phyloP scores from a whole-genome alignment of 2,888 invertebrate genomes.

The Ennomos erosarius region DNA sequence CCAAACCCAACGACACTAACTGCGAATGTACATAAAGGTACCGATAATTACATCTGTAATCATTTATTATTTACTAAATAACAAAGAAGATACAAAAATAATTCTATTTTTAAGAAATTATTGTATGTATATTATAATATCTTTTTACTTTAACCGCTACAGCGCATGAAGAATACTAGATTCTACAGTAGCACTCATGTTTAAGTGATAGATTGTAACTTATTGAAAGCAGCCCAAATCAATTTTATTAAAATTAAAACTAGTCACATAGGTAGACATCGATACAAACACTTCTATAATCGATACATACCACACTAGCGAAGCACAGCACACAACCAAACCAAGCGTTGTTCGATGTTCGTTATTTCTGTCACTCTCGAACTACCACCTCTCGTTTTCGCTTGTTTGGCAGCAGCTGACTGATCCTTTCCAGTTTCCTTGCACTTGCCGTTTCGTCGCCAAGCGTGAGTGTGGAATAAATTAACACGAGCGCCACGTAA shows the following conservation, averaged over 20 bases:
- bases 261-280: slow-evolving; percentile 1
- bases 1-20: no score
- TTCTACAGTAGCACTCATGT: no score
- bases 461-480: slow-evolving; percentile 37
- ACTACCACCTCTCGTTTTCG: slow-evolving; percentile 35
- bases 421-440: slow-evolving; percentile 29
- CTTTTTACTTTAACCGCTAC: no score
- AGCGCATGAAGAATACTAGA: no score
- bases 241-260: neutral
- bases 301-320: slow-evolving; percentile 4
- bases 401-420: slow-evolving; percentile 37
- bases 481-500: slow-evolving; percentile 30
- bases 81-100: no score
- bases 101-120: no score
- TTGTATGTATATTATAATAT: no score
- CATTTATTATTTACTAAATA: no score
- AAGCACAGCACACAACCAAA: neutral
- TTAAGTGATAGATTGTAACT: no score
- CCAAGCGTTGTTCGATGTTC: slow-evolving; percentile 3
- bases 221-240: no score
- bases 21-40: no score
- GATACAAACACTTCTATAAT: slow-evolving; percentile 1
- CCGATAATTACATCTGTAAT: no score
- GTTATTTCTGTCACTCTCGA: slow-evolving; percentile 36
- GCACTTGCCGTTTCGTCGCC: slow-evolving; percentile 38